Conservation (phyloP, 2,113 vertebrate species). For the Nothocercus nigrocapillus region DNA sequence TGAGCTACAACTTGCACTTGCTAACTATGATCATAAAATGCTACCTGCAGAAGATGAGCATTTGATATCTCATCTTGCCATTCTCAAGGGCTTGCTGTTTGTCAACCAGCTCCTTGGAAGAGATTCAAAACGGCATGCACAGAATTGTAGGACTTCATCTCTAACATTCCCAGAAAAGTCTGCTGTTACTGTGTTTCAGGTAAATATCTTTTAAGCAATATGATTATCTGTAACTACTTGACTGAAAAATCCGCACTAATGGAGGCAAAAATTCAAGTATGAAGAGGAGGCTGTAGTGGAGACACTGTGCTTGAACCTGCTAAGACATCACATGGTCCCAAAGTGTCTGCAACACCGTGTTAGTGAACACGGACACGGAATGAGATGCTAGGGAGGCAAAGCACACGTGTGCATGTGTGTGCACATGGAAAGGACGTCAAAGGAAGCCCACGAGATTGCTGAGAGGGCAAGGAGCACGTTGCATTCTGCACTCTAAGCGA, state of each 20-base stretch:
- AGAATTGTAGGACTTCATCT: not conserved
- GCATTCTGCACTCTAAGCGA: not conserved
- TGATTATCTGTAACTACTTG: not conserved
- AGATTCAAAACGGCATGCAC: not conserved
- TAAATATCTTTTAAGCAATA: not conserved
- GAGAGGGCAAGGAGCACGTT: not conserved
- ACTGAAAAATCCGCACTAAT: not conserved
- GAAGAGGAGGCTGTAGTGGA: not conserved
- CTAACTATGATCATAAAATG: not conserved
- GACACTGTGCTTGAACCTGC: not conserved
- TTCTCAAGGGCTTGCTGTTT: not conserved
- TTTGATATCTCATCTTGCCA: not conserved
- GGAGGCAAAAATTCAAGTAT: not conserved
- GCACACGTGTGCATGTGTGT: not conserved
- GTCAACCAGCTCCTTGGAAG: not conserved
- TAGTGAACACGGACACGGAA: not conserved
- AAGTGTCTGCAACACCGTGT: not conserved
- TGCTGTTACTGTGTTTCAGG: not conserved
- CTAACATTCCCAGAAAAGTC: not conserved
- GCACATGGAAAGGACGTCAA: not conserved
- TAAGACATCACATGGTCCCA: not conserved
- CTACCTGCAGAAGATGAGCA: not conserved
- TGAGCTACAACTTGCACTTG: not conserved
- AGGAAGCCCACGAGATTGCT: not conserved
- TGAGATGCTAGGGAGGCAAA: not conserved